Evolutionary conservation across 2,797 vertebrate species (phyloP).

Genomic region (Cirrhinus molitorella): DNA sequence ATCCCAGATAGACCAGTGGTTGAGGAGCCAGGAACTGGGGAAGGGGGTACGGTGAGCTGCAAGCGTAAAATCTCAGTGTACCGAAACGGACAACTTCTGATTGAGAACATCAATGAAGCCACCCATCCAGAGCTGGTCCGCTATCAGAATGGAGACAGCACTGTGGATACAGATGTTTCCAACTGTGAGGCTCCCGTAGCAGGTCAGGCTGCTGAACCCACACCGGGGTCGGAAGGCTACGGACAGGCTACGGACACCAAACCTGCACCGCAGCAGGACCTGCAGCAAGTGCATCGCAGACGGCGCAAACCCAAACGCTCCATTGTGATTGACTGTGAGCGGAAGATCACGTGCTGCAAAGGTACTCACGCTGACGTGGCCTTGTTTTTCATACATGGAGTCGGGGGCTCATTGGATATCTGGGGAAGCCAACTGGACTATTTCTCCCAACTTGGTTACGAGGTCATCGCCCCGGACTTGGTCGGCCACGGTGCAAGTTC

Average conservation of each 20-base stretch:
- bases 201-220: slow-evolving; percentile 33
- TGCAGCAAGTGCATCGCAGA: slow-evolving; percentile 70
- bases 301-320: slow-evolving; percentile 88
- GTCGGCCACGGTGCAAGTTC: slow-evolving; percentile 93
- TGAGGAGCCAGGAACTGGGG: slow-evolving; percentile 68
- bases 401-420: slow-evolving; percentile 94
- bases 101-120: slow-evolving; percentile 89
- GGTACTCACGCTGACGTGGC: slow-evolving; percentile 88
- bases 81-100: slow-evolving; percentile 90
- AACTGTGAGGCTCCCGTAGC: slow-evolving; percentile 68
- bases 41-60: slow-evolving; percentile 83
- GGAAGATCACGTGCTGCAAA: slow-evolving; percentile 89
- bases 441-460: slow-evolving; percentile 92
- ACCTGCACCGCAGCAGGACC: slow-evolving; percentile 59
- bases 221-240: slow-evolving; percentile 50
- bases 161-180: slow-evolving; percentile 80
- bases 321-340: slow-evolving; percentile 90
- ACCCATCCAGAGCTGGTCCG: slow-evolving; percentile 79
- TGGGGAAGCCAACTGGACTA: slow-evolving; percentile 96
- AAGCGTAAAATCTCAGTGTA: slow-evolving; percentile 92
- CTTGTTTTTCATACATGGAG: slow-evolving; percentile 96
- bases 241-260: slow-evolving; percentile 36
- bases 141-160: slow-evolving; percentile 75
- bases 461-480: slow-evolving; percentile 92
- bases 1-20: slow-evolving; percentile 72